Conservation (phyloP, 2,888 invertebrate species). For the Athetis lepigone region DNA sequence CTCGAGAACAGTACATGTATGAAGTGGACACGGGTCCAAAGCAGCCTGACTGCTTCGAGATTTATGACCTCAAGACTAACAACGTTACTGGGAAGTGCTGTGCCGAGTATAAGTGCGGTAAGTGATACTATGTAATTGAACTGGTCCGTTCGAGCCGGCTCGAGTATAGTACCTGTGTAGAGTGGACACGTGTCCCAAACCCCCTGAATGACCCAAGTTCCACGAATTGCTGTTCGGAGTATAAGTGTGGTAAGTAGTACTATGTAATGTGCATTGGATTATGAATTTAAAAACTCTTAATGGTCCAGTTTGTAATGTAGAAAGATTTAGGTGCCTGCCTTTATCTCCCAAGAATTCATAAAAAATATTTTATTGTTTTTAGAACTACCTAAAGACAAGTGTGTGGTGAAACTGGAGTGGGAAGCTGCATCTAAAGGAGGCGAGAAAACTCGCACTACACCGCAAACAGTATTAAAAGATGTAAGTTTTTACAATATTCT, state of each 20-base stretch:
- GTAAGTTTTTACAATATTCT: constrained; percentile 71
- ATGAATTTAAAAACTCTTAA: too few relatives aligned
- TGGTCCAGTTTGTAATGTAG: too few relatives aligned
- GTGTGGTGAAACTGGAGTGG: constrained; percentile 91
- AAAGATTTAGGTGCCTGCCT: too few relatives aligned
- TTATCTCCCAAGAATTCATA: neutral
- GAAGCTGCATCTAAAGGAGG: constrained; percentile 89
- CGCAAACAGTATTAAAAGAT: constrained; percentile 89
- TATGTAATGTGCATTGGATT: too few relatives aligned
- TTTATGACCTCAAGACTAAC: constrained; percentile 83
- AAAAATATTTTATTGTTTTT: constrained; percentile 43
- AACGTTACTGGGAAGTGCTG: constrained; percentile 91
- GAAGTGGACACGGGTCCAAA: constrained; percentile 91
- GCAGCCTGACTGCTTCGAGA: constrained; percentile 91
- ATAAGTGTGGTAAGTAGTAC: constrained; percentile 91
- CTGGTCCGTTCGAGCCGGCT: too few relatives aligned
- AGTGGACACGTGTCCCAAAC: constrained; percentile 91
- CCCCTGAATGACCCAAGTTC: constrained; percentile 91
- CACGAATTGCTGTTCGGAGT: constrained; percentile 92
- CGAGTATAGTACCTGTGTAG: constrained; percentile 91
- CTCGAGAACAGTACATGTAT: constrained; percentile 91
- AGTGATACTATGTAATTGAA: too few relatives aligned
- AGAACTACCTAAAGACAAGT: constrained; percentile 92
- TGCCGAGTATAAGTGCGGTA: constrained; percentile 92
- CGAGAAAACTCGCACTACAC: constrained; percentile 83